Evolutionary conservation across 1,140 invertebrate species (phyloP).

Genomic region (Drosophila paulistorum): DNA sequence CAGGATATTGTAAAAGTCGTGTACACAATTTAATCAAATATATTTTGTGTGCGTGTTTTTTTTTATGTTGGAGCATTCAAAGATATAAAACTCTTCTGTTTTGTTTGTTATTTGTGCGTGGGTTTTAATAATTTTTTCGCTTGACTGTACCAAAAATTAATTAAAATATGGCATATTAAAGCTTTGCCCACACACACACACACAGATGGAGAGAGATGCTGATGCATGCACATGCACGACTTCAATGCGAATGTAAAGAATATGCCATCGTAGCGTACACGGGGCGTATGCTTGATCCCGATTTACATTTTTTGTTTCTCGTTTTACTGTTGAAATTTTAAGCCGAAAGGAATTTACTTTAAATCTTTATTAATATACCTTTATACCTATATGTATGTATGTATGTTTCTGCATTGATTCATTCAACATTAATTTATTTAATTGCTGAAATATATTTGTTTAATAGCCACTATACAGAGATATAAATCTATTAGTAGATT

Average conservation of each 20-base stretch:
- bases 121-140: constrained; percentile 23
- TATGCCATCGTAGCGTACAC: constrained; percentile 25
- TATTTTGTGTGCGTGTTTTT: background rate
- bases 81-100: constrained; percentile 27
- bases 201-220: too few species aligned
- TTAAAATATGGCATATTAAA: constrained; percentile 71
- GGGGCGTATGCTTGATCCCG: constrained; percentile 38
- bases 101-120: background rate
- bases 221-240: background rate
- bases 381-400: background rate
- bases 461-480: background rate
- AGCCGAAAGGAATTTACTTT: constrained; percentile 7
- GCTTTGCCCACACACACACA: constrained; percentile 13
- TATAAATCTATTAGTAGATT: background rate
- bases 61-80: constrained; percentile 6
- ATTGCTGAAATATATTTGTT: constrained; percentile 42
- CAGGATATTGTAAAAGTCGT: background rate
- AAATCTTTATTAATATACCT: constrained; percentile 4
- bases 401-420: constrained; percentile 4
- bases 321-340: background rate
- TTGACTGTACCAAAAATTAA: constrained; percentile 55
- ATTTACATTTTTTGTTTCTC: background rate
- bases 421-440: constrained; percentile 50
- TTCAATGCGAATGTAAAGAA: constrained; percentile 18
- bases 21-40: background rate